phyloP scores from a whole-genome alignment of 2,888 invertebrate genomes.

The Capitulum mitella region DNA sequence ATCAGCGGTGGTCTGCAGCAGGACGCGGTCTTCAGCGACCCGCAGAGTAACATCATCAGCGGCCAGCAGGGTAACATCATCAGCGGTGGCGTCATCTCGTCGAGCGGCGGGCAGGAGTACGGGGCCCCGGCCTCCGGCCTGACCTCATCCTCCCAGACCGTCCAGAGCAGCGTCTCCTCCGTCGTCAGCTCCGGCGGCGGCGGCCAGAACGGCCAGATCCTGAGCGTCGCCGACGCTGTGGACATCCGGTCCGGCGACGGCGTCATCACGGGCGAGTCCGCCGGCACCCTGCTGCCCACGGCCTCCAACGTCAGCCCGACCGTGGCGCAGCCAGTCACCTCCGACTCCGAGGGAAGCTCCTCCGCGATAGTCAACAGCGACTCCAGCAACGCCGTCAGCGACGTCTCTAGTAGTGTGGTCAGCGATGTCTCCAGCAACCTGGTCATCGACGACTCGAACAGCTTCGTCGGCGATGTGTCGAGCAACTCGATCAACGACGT shows the following conservation, averaged over 20 bases:
- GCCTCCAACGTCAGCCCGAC: neutral
- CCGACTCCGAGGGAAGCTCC: neutral
- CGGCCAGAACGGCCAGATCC: neutral
- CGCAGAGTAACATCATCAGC: neutral
- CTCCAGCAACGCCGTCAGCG: neutral
- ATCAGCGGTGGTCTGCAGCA: neutral
- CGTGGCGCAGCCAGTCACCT: neutral
- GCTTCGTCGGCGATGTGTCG: neutral
- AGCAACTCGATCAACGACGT: neutral
- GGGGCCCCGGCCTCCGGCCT: neutral
- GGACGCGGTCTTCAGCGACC: neutral
- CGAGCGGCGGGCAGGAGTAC: neutral
- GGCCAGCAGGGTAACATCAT: too few species aligned
- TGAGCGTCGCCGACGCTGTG: neutral
- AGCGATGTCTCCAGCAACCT: neutral
- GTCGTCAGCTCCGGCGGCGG: neutral
- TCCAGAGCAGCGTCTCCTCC: neutral
- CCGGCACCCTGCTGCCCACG: neutral
- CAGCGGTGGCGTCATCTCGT: neutral
- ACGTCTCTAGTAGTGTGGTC: neutral
- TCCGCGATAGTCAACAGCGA: neutral
- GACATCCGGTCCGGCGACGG: neutral
- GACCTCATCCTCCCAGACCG: neutral
- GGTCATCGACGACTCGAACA: neutral
- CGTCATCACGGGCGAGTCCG: neutral